phyloP scores from a whole-genome alignment of 2,888 invertebrate species.

The Priocnemis perturbator region DNA sequence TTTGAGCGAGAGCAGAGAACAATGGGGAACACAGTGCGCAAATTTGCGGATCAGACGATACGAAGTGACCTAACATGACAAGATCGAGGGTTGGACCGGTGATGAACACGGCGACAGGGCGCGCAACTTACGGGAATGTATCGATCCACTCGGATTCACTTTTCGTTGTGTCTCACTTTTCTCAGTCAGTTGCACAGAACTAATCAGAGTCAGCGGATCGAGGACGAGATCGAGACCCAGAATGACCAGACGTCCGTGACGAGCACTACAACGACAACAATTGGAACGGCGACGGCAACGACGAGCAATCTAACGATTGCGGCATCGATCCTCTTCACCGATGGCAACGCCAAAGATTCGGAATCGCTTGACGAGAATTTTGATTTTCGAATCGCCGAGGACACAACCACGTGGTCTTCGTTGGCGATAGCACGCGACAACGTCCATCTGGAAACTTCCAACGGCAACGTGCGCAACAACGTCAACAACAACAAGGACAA shows the following conservation, averaged over 20 bases:
- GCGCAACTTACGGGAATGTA: no score
- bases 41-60: no score
- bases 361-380: conserved; percentile 55
- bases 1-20: no score
- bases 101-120: no score
- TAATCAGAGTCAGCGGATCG: conserved; percentile 41
- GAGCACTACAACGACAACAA: conserved; percentile 8
- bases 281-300: conserved; percentile 19
- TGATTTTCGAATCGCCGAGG: conserved; percentile 65
- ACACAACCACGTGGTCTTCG: conserved; percentile 68
- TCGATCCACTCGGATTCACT: conserved; percentile 29
- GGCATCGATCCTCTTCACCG: no score
- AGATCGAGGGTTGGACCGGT: no score
- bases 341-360: no score
- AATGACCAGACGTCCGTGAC: conserved; percentile 25
- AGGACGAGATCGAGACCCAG: conserved; percentile 26
- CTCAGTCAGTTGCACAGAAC: conserved; percentile 65
- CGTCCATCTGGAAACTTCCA: conserved; percentile 50
- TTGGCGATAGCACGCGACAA: conserved; percentile 64
- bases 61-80: no score
- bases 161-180: conserved; percentile 47
- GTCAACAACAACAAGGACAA: conserved; percentile 43
- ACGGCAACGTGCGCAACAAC: conserved; percentile 28
- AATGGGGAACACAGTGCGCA: no score
- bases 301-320: no score